phyloP scores from a whole-genome alignment of 2,113 vertebrate genomes.

The Lepus timidus region DNA sequence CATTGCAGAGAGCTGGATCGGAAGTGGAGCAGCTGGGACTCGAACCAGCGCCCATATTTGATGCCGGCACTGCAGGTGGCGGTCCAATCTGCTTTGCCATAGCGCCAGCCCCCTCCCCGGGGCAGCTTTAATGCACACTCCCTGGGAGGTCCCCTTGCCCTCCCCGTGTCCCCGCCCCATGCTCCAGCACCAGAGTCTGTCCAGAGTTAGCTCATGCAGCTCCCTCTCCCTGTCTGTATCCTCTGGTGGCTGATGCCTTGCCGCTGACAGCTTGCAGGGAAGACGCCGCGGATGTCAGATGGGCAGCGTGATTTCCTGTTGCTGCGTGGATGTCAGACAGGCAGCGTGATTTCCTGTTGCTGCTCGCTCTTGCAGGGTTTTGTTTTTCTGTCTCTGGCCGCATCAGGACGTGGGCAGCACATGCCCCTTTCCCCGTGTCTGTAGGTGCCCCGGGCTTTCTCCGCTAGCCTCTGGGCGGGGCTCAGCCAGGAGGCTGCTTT shows the following conservation, averaged over 20 bases:
- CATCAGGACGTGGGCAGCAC: not conserved
- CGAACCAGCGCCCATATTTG: no score
- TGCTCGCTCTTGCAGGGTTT: not conserved
- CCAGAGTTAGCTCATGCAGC: not conserved
- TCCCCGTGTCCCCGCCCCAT: not conserved
- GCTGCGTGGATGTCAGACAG: not conserved
- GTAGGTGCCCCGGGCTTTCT: not conserved
- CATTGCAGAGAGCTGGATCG: no score
- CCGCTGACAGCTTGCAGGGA: not conserved
- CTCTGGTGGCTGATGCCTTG: not conserved
- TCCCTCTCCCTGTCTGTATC: not conserved
- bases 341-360: not conserved
- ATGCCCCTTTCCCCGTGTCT: not conserved
- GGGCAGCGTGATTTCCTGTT: not conserved
- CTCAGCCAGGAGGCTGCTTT: not conserved
- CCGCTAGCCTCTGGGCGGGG: not conserved
- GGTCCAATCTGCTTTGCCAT: no score
- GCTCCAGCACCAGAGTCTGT: not conserved
- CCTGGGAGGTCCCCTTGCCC: not conserved
- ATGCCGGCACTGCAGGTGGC: no score
- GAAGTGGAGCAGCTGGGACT: no score
- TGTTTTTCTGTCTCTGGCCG: not conserved
- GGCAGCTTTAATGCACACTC: not conserved
- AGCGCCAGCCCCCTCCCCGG: not conserved
- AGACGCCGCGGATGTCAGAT: not conserved